Percentiles rank a stretch among this genome's conserved stretches.
Conservation (phyloP, 2,888 invertebrate genomes). For the Pyrrhosoma nymphula region DNA sequence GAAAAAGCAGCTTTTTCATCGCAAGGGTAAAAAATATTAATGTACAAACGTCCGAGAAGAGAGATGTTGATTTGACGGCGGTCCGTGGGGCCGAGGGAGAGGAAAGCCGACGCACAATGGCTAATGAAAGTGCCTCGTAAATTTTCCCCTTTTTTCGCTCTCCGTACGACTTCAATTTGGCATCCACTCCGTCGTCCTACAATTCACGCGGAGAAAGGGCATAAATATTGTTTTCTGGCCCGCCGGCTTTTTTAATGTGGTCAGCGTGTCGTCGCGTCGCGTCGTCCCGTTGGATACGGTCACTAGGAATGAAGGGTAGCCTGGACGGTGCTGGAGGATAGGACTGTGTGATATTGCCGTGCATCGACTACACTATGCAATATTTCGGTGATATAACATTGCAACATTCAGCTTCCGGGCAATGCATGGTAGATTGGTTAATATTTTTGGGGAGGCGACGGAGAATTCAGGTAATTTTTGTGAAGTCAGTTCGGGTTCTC, state of each 20-base stretch:
- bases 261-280: no score
- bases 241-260: no score
- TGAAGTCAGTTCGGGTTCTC: background rate
- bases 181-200: no score
- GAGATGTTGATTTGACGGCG: constrained; percentile 11
- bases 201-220: no score
- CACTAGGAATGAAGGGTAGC: no score
- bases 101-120: background rate
- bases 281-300: no score
- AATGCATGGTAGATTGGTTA: background rate
- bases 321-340: no score
- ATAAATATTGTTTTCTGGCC: no score
- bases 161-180: no score
- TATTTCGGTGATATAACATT: no score
- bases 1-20: constrained; percentile 2
- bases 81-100: background rate
- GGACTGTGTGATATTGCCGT: no score
- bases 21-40: background rate
- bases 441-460: background rate
- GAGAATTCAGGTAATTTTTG: background rate
- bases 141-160: background rate
- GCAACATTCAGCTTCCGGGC: background rate
- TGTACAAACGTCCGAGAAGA: background rate
- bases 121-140: constrained; percentile 10
- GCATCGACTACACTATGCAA: no score